Base-by-base conservation (phyloP, 2,888 invertebrate genomes). In the Hirtodrosophila cameraria region DNA sequence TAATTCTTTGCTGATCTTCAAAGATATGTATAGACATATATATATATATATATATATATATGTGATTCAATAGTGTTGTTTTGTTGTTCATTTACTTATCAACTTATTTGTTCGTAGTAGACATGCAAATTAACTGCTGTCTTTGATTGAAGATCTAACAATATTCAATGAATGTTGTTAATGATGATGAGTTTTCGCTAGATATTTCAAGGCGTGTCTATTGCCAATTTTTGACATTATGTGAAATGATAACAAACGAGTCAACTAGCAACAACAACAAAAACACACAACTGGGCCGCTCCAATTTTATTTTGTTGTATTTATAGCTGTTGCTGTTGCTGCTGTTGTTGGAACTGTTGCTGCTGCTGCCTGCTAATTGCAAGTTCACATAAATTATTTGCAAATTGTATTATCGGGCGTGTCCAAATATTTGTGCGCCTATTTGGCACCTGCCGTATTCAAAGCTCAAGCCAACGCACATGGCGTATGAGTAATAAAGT, bases 401-500 rank as follows among this genome's bases (percentile, higher is more conserved):
- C 64, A 35, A 70, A 74, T 69, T 66, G 48, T 71, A 71, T 85
- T 84, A 85, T 36, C 83, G 60, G 61, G 41, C 54, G 18, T 48
- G 59, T 35, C 36, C 43, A 77, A 75, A 81, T 77, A 78, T 84
- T 84, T 81, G 55, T 39, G 7, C 27, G 49, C 38, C 61, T 64
- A 62, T 76, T 76, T 84, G 84, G 65, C 75, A 75, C 75, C 73
- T 84, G 64, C 49, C 64, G 75, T 75, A 63, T 71, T 70, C 75
- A 57, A 63, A 28, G 42, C 33, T 27, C 16, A 20, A 42, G 39
- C 27, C 18, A 28, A 36, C 65, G 55, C 62, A 68, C 80, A 66
- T 41, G 74, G 65, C 78, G 86, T 61, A 86, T 84, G 86, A 84
- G 83, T 86, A 86, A 84, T 79, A 76, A 76, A 70, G 72, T 83